Base-by-base conservation (phyloP, 1,140 invertebrate genomes). In the Campoletis sonorensis region DNA sequence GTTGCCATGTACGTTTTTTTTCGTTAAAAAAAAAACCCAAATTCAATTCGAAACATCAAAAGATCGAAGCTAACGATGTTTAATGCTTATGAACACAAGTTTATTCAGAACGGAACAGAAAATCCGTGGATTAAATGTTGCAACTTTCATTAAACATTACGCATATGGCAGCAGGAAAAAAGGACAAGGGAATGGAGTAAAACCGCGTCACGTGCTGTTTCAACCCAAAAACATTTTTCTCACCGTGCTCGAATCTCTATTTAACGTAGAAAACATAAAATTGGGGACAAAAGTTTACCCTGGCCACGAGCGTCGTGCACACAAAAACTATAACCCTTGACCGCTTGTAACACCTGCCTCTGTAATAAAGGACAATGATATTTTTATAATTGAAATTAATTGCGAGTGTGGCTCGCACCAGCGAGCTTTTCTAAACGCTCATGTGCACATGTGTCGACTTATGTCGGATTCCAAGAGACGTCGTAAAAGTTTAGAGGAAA, bases 351-450 rank as follows among this genome's bases (percentile, higher is more conserved):
- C 90, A 90, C 88, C 91, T 89, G 90, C 85, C 83, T 80, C 84
- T 79, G 86, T 82, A 87, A 88, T 91, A 91, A 92, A 90, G 89
- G 90, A 87, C 86, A 89, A 90, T 91, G 88, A 92, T 92, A 91
- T 91, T 92, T 92, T 91, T 92, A 92, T 92, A 92, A 92, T 92
- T 91, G 89, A 91, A 92, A 92, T 91, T 90, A 91, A 92, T 92
- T 91, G 85, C 87, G 85, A 61, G 84, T 80, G 18, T 54, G 18
- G 51, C 54, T 77, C 13, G 49, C 3, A n/a, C 72, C 49, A 75
- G 75, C 54, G 40, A 45, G 40, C 8, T 11, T 45, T 45, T 45
- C 8, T 45, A 1, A 45, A 8, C 40, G 40, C 45, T 45, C 26
- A 18, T 40, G n/a, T 26, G 49, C 49, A 64, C 75, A 77, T 40